Conservation (phyloP, 2,888 invertebrate species). For the Meganola albula region DNA sequence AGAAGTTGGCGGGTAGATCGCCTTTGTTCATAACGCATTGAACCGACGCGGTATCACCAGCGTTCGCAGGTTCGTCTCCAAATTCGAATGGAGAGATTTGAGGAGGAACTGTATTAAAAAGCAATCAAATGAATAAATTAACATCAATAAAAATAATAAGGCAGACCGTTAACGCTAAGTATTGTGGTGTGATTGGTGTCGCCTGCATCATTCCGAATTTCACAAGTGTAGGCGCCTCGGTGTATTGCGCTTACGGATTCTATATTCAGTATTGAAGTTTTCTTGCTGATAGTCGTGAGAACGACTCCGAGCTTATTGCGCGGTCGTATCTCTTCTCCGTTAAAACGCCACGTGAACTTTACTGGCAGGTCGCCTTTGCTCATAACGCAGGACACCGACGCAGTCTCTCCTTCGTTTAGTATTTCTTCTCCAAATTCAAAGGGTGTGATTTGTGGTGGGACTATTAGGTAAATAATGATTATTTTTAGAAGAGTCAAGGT, state of each 20-base stretch:
- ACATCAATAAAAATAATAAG: slow-evolving; percentile 34
- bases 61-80: slow-evolving; percentile 83
- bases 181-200: slow-evolving; percentile 76
- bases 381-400: slow-evolving; percentile 85
- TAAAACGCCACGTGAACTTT: slow-evolving; percentile 84
- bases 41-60: slow-evolving; percentile 85
- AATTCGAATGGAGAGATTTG: slow-evolving; percentile 83
- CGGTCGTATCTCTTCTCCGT: slow-evolving; percentile 66
- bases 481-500: slow-evolving; percentile 26
- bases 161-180: slow-evolving; percentile 80
- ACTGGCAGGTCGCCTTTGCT: slow-evolving; percentile 89
- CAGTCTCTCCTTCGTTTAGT: slow-evolving; percentile 84
- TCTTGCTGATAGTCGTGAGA: slow-evolving; percentile 79
- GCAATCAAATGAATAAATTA: slow-evolving; percentile 30
- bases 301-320: slow-evolving; percentile 77
- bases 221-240: slow-evolving; percentile 81
- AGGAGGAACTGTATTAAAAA: slow-evolving; percentile 78
- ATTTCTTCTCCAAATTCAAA: slow-evolving; percentile 86
- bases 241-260: slow-evolving; percentile 80
- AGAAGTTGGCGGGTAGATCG: slow-evolving; percentile 86
- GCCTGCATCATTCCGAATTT: slow-evolving; percentile 80
- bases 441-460: slow-evolving; percentile 85
- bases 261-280: slow-evolving; percentile 81
- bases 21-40: slow-evolving; percentile 87
- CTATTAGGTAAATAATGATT: slow-evolving; percentile 53